Conservation (phyloP, 1,140 invertebrate species). For the Trigoniulus corallinus region DNA sequence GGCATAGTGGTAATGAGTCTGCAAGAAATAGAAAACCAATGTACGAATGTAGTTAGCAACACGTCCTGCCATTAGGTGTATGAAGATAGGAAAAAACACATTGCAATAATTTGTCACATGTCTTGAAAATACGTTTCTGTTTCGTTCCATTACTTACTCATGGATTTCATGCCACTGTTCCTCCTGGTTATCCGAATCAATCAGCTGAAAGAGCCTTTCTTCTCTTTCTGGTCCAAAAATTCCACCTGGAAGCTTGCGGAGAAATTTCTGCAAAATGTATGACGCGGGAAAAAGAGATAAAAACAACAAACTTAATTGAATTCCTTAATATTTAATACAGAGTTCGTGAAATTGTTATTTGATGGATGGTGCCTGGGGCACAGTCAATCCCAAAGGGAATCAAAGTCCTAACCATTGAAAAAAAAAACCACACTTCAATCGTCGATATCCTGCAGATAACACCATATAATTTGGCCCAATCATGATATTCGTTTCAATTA, state of each 20-base stretch:
- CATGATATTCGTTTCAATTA: too few species aligned
- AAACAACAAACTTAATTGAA: not conserved
- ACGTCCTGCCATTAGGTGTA: conserved; percentile 3
- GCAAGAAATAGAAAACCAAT: conserved; percentile 16
- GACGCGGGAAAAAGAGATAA: not conserved
- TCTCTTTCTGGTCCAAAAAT: conserved; percentile 84
- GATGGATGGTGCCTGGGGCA: too few species aligned
- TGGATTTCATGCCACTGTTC: conserved; percentile 82
- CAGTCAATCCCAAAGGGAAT: too few species aligned
- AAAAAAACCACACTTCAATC: too few species aligned
- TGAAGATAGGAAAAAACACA: conserved; percentile 8
- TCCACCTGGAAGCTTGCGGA: conserved; percentile 91
- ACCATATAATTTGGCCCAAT: too few species aligned
- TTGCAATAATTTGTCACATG: conserved; percentile 2
- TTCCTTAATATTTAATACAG: not conserved
- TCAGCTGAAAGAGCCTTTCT: conserved; percentile 71
- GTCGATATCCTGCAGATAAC: too few species aligned
- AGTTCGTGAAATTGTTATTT: too few species aligned
- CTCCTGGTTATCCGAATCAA: conserved; percentile 46
- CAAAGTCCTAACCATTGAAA: too few species aligned
- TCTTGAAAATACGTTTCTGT: conserved; percentile 7
- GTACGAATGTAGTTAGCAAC: not conserved
- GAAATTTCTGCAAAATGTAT: conserved; percentile 43
- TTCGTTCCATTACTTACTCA: conserved; percentile 41
- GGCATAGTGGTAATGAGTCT: conserved; percentile 79